Evolutionary conservation across 2,797 vertebrate species (phyloP).

Genomic region (Sorex maritimensis): DNA sequence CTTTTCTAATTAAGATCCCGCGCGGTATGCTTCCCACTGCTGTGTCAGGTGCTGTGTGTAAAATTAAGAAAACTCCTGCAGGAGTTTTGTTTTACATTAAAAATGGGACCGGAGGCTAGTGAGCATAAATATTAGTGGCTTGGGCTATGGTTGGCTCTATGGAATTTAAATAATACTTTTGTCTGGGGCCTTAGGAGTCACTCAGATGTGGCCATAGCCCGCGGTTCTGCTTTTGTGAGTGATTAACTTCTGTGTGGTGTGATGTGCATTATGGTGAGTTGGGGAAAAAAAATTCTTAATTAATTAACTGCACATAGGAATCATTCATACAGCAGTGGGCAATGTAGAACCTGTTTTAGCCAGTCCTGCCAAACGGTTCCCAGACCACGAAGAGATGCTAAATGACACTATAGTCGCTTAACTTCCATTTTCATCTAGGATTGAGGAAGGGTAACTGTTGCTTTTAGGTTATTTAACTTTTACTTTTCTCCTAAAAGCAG

Average conservation of each 20-base stretch:
- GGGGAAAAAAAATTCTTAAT: not conserved
- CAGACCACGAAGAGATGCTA: slow-evolving; percentile 73
- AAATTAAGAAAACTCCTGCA: slow-evolving; percentile 38
- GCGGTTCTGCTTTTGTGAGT: not conserved
- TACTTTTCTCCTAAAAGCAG: not conserved
- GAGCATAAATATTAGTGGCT: slow-evolving; percentile 23
- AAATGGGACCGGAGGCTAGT: slow-evolving; percentile 42
- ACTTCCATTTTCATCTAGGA: not conserved
- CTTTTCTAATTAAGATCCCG: not conserved
- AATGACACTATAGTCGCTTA: slow-evolving; percentile 22
- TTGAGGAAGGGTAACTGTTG: slow-evolving; percentile 28
- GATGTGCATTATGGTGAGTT: not conserved
- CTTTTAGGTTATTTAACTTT: slow-evolving; percentile 17
- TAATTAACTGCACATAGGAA: slow-evolving; percentile 24
- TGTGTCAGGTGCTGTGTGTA: slow-evolving; percentile 21
- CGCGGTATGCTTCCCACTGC: not conserved
- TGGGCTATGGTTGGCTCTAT: not conserved
- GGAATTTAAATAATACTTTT: slow-evolving; percentile 52
- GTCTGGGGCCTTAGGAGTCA: not conserved
- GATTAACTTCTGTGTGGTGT: not conserved
- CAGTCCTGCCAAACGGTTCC: slow-evolving; percentile 1
- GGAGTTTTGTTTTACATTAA: slow-evolving; percentile 47
- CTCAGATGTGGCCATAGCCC: not conserved
- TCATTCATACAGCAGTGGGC: not conserved
- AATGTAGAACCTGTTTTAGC: slow-evolving; percentile 1